A percentile compares a stretch with the other conserved stretches of the same genome.
Evolutionary conservation across 2,888 invertebrate genomes (phyloP).

Genomic region (Platerodrilus igneus): DNA sequence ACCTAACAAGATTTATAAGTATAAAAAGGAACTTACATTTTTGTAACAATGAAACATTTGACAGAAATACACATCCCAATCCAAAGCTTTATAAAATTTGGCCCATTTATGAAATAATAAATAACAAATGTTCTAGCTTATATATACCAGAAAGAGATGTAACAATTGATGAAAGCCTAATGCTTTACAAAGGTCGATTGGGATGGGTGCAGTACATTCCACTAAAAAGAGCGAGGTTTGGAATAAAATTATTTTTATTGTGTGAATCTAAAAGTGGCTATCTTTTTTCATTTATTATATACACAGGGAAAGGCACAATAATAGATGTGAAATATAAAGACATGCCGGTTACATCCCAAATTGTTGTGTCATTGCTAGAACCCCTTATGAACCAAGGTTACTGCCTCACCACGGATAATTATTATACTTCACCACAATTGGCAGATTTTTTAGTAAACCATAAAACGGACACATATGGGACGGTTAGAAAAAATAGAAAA

Average conservation of each 20-base stretch:
- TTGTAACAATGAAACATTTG: too few species aligned
- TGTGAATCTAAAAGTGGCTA: conserved; percentile 35
- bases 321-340: conserved; percentile 10
- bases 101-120: conserved; percentile 17
- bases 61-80: conserved; percentile 18
- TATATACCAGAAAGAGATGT: conserved; percentile 26
- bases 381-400: too few species aligned
- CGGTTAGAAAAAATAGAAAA: too few species aligned
- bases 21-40: too few species aligned
- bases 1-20: too few species aligned
- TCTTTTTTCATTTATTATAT: conserved; percentile 30
- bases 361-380: conserved; percentile 9
- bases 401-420: too few species aligned
- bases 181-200: conserved; percentile 33
- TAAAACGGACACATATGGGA: too few species aligned
- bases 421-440: too few species aligned
- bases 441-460: too few species aligned
- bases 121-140: conserved; percentile 11
- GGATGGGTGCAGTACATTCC: conserved; percentile 37
- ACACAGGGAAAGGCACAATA: conserved; percentile 26
- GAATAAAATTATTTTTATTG: conserved; percentile 35
- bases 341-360: conserved; percentile 11
- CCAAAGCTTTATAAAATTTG: conserved; percentile 26
- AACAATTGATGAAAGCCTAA: conserved; percentile 32
- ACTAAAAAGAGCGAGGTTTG: conserved; percentile 34